These are phyloP conservation scores for Ceyx erithaca DNA, from an alignment of 2,797 vertebrate genomes.

Conservation along the genomic window DNA sequence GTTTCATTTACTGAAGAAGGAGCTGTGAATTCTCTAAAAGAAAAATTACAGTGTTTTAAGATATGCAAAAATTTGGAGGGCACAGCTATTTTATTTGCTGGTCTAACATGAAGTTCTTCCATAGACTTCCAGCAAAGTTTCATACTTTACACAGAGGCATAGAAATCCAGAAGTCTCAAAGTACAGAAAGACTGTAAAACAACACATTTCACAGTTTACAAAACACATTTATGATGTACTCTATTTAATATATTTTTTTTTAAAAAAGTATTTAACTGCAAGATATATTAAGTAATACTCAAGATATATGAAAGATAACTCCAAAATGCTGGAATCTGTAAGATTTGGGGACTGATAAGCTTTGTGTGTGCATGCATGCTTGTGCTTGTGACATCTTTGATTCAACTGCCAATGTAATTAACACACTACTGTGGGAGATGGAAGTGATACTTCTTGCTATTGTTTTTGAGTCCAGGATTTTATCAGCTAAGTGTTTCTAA, in stretches of 20 bases:
- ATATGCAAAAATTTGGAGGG: background rate
- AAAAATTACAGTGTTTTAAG: slow-evolving; percentile 4
- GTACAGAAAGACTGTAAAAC: background rate
- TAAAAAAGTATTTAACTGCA: slow-evolving; percentile 25
- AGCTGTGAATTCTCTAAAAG: slow-evolving; percentile 23
- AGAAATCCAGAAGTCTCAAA: background rate
- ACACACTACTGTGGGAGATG: background rate
- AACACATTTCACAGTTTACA: slow-evolving; percentile 17
- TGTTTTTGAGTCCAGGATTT: background rate
- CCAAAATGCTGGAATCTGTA: slow-evolving; percentile 20
- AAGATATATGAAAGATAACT: background rate
- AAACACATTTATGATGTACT: background rate
- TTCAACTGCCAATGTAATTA: slow-evolving; percentile 38
- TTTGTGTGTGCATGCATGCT: background rate
- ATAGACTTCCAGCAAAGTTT: background rate
- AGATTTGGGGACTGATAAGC: background rate
- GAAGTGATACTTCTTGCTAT: background rate
- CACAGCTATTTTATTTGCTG: background rate
- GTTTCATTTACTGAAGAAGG: background rate
- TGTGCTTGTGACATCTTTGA: background rate
- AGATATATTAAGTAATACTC: background rate
- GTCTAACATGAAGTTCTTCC: background rate
- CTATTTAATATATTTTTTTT: slow-evolving; percentile 9
- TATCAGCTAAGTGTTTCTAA: background rate
- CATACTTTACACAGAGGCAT: background rate